Evolutionary conservation across 1,140 invertebrate genomes (phyloP), one percentile per base, ranked within the genome.

Genomic region (Dinothrombium tinctorium): DNA sequence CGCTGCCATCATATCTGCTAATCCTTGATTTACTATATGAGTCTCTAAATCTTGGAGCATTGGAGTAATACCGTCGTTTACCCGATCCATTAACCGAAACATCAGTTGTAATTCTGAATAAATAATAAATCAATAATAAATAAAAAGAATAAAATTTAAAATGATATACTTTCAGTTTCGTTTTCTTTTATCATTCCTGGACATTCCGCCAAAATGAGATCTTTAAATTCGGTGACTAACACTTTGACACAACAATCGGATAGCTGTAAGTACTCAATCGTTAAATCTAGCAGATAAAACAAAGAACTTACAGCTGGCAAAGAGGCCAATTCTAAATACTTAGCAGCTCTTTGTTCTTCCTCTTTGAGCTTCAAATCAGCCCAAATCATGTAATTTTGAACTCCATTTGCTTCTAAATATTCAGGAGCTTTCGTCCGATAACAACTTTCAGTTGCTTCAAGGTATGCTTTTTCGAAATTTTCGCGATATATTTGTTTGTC

Each of bases 401-500:
- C 87, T 33, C 92, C 92, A 62, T 96, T 83, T 6, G 69, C 64
- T 43, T 73, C 69, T 32, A 96, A 66, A 55, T 92, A 80, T 52
- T 86, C 74, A 14, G 74, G 74, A 4, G 84, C 83, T 68, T 92
- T 89, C 6, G 83, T 61, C 53, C 74, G 74, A 59, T 95, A 95
- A 61, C 94, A 96, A 14, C 73, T 68, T 53, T 87, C 78, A 2
- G 87, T 94, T 28, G 82, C 77, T 60, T 86, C 74, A 47, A 95
- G 73, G 52, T 94, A 95, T 6, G 86, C 80, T 45, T 76, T 79
- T 63, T 95, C 89, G 68, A 95, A 96, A 60, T 95, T 83, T 49
- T 94, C 82, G 52, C 79, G 67, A 59, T 96, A 96, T 45, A 95
- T 94, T 63, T 89, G 75, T 56, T 87, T 86, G 56, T 95, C 84